These are phyloP conservation scores for Anagyrus pseudococci DNA, from an alignment of 2,888 invertebrate genomes.

Conservation along the genomic window DNA sequence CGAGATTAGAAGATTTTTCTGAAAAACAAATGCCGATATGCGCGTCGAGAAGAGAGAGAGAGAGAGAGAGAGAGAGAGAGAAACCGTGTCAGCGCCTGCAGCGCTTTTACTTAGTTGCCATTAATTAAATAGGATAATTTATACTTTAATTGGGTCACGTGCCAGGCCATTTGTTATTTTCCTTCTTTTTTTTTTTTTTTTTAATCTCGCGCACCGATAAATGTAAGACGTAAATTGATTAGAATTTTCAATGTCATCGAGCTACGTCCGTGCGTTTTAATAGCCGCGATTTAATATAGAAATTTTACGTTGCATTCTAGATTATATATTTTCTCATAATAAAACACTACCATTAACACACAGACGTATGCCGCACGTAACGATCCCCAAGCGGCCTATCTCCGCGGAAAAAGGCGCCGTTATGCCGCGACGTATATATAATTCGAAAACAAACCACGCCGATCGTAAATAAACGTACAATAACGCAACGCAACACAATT, in stretches of 20 bases:
- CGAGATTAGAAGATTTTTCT: slow-evolving; percentile 5
- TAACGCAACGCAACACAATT: no score
- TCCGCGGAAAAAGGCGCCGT: no score
- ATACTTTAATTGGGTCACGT: not conserved
- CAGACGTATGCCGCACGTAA: no score
- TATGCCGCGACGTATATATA: no score
- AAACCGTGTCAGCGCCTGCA: not conserved
- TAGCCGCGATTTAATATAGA: no score
- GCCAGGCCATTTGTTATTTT: not conserved
- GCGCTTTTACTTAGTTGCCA: not conserved
- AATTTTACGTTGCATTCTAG: no score
- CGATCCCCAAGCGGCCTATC: no score
- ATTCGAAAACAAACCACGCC: no score
- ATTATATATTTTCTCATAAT: no score
- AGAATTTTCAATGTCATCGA: not conserved
- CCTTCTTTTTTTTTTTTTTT: not conserved
- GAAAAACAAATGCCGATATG: not conserved
- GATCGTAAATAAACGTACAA: no score
- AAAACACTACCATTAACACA: no score
- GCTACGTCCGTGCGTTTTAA: not conserved
- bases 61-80: no score
- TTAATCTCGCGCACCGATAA: not conserved
- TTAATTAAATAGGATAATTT: not conserved
- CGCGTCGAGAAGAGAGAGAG: not conserved
- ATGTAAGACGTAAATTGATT: not conserved